Evolutionary conservation across 2,888 invertebrate species (phyloP).

Genomic region (Diabrotica balteata): DNA sequence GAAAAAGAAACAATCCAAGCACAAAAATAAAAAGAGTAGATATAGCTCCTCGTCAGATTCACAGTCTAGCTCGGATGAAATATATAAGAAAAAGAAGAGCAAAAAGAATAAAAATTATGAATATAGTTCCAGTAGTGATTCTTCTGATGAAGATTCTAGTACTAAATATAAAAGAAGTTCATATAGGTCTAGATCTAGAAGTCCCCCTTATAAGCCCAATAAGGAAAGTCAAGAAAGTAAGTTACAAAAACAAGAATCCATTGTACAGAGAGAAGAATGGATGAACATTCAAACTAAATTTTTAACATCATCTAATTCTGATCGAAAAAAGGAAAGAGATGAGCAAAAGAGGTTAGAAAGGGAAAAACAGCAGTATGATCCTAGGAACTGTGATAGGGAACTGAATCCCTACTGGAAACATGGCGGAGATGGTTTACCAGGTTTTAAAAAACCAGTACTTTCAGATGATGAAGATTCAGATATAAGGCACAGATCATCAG

Average conservation of each 20-base stretch:
- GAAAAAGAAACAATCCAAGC: slow-evolving; percentile 26
- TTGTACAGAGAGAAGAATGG: slow-evolving; percentile 73
- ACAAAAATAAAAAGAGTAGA: slow-evolving; percentile 10
- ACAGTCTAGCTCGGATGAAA: slow-evolving; percentile 25
- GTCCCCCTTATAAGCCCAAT: background rate
- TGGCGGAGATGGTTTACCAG: slow-evolving; percentile 85
- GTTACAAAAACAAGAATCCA: slow-evolving; percentile 1
- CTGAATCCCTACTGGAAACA: slow-evolving; percentile 93
- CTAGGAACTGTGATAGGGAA: slow-evolving; percentile 77
- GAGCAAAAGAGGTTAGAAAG: slow-evolving; percentile 64
- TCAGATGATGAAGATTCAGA: slow-evolving; percentile 48
- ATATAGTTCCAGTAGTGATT: slow-evolving; percentile 12
- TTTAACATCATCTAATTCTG: slow-evolving; percentile 57
- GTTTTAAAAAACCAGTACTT: slow-evolving; percentile 60
- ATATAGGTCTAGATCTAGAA: background rate
- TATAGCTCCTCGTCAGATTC: slow-evolving; percentile 12
- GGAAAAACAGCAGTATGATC: slow-evolving; percentile 69
- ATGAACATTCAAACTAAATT: slow-evolving; percentile 71
- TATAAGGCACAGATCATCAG: slow-evolving; percentile 8
- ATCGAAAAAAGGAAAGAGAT: slow-evolving; percentile 60
- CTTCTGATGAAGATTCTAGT: background rate
- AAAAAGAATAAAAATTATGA: background rate
- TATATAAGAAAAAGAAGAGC: slow-evolving; percentile 2
- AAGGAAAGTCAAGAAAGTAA: background rate
- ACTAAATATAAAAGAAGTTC: slow-evolving; percentile 6